Percentiles rank a stretch among this genome's conserved stretches.
Evolutionary conservation across 2,797 vertebrate genomes (phyloP).

Genomic region (Salarias fasciatus): DNA sequence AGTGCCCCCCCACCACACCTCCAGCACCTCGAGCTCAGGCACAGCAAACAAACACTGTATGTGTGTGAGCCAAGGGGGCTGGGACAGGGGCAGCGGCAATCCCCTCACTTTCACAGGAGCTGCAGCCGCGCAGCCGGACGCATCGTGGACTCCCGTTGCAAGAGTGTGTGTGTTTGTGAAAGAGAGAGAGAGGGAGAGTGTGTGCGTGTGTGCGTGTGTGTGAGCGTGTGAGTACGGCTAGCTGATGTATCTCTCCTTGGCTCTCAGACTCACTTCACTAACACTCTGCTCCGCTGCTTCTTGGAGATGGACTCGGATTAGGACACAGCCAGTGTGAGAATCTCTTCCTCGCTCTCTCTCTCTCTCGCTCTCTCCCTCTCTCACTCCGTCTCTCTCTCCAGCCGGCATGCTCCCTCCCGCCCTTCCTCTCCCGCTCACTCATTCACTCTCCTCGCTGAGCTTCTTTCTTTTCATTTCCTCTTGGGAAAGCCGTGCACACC

Average conservation of each 20-base stretch:
- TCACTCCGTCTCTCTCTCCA: conserved; percentile 48
- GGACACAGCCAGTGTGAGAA: conserved; percentile 80
- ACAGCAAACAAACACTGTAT: conserved; percentile 75
- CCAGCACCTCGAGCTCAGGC: conserved; percentile 57
- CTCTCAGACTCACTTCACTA: conserved; percentile 79
- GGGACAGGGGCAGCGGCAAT: conserved; percentile 68
- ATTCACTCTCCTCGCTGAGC: conserved; percentile 80
- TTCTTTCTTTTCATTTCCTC: conserved; percentile 86
- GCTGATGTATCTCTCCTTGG: conserved; percentile 67
- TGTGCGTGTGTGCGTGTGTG: conserved; percentile 36
- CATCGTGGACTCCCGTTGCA: conserved; percentile 66
- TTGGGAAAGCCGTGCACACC: conserved; percentile 83
- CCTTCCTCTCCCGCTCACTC: conserved; percentile 75
- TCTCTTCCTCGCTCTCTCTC: conserved; percentile 65
- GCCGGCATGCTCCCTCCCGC: conserved; percentile 71
- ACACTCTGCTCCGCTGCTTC: conserved; percentile 78
- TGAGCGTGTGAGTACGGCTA: conserved; percentile 48
- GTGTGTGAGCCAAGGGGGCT: conserved; percentile 61
- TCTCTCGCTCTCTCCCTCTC: conserved; percentile 42
- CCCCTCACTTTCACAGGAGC: conserved; percentile 77
- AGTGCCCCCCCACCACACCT: conserved; percentile 46
- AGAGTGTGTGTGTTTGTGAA: conserved; percentile 40
- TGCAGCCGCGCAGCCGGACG: conserved; percentile 63
- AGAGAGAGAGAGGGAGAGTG: conserved; percentile 7
- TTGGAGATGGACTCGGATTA: conserved; percentile 81